These are phyloP conservation scores for Tyria jacobaeae DNA, from an alignment of 2,888 invertebrate species.

Conservation along the genomic window DNA sequence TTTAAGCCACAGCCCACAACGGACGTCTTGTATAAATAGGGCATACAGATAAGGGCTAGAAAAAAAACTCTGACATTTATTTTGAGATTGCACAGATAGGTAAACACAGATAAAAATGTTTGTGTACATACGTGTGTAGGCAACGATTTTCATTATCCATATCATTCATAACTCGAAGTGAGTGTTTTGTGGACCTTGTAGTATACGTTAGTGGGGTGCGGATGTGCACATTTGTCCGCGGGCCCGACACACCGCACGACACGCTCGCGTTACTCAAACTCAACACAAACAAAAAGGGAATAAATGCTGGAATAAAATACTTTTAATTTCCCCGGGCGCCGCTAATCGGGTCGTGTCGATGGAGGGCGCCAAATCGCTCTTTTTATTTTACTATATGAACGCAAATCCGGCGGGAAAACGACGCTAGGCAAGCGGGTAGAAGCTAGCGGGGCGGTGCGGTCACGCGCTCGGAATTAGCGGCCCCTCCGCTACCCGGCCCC, in stretches of 20 bases:
- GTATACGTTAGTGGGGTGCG: too few relatives aligned
- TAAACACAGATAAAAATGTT: conserved; percentile 9
- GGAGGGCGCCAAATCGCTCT: conserved; percentile 85
- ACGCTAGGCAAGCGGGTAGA: conserved; percentile 51
- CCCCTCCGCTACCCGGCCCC: conserved; percentile 51
- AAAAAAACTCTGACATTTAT: conserved; percentile 4
- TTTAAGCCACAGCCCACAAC: conserved; percentile 17
- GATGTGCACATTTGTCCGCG: too few relatives aligned
- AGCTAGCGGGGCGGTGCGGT: conserved; percentile 64
- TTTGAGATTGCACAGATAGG: not conserved
- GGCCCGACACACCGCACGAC: conserved; percentile 56
- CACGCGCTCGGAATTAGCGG: conserved; percentile 81
- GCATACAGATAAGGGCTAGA: conserved; percentile 16
- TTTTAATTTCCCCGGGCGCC: conserved; percentile 86
- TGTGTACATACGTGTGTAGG: conserved; percentile 7
- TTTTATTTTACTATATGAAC: conserved; percentile 84
- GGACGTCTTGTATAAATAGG: conserved; percentile 28
- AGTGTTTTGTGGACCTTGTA: conserved; percentile 7
- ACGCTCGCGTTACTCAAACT: conserved; percentile 75
- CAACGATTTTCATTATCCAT: conserved; percentile 42
- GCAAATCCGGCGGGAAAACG: conserved; percentile 85
- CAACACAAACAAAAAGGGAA: conserved; percentile 82
- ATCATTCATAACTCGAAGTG: conserved; percentile 41
- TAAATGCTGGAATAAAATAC: conserved; percentile 85
- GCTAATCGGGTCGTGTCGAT: conserved; percentile 83